Base-by-base conservation (phyloP, 2,797 vertebrate species). In the Phrynocephalus guinanensis region DNA sequence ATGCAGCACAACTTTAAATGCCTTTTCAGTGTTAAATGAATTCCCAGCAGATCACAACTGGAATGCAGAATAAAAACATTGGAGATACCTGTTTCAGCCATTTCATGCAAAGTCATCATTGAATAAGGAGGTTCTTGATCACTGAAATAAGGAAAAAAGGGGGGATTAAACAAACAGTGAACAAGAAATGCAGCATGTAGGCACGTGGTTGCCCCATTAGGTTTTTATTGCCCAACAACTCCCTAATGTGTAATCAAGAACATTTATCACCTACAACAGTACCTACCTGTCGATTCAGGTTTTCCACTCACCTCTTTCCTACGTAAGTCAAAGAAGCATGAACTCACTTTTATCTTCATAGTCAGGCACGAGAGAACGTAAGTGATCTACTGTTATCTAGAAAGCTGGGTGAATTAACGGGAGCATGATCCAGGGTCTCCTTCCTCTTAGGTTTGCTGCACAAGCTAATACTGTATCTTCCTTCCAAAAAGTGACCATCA, bases 61-160 rank as follows among this genome's bases (percentile, higher is more conserved):
- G 92, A 94, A 84, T 85, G 79, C 81, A 90, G 89, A 85, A 48
- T 86, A 93, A 92, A 7, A 90, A 82, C 78, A 89, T 38, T 63
- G 93, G 60, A 84, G 96, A 97, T 97, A 99, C 99, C 99, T 79
- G 99, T 99, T 97, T 99, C 99, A 94, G 99, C 99, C 99, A 99
- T 99, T 97, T 99, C 99, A 68, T 99, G 99, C 95, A 99, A 97
- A 20, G 99, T 99, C 96, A 99, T 99, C 99, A 99, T 99, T 95
- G 99, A 99, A 96, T 99, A 99, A 11, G 99, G 99, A 85, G 99
- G 99, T 94, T 99, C 99, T 97, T 99, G 99, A 96, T 99, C 99
- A 97, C 99, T 99, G 96, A 93, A 98, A 98, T 91, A 97, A 70
- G 96, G 50, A 22, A 16, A 18, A 13, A 6, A 13, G 30, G 9